phyloP scores from a whole-genome alignment of 2,888 invertebrate species.

The Amphiduros pacificus region DNA sequence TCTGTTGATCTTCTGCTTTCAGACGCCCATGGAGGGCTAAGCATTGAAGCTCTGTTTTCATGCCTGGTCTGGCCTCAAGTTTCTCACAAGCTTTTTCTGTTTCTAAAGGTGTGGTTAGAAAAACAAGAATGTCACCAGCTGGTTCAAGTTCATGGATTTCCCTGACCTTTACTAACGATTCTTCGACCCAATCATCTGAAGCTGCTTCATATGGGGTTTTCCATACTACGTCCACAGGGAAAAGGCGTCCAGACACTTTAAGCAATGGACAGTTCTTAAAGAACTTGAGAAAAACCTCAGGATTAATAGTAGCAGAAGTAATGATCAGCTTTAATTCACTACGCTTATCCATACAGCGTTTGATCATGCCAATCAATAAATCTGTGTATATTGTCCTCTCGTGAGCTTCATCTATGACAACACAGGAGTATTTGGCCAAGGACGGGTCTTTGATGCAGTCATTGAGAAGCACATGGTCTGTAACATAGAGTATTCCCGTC shows the following conservation, averaged over 20 bases:
- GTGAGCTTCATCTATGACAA: constrained; percentile 60
- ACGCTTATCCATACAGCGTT: constrained; percentile 38
- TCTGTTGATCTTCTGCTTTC: constrained; percentile 49
- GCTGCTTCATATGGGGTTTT: constrained; percentile 17
- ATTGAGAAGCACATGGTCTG: constrained; percentile 55
- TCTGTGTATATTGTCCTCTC: constrained; percentile 58
- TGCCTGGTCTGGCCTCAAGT: constrained; percentile 5
- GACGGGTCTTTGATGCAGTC: constrained; percentile 45
- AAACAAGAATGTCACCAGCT: constrained; percentile 58
- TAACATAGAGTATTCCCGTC: constrained; percentile 52
- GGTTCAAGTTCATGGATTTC: constrained; percentile 41
- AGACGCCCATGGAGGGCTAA: constrained; percentile 51
- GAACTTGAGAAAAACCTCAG: constrained; percentile 48
- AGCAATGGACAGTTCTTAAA: constrained; percentile 48
- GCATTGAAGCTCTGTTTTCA: constrained; percentile 31
- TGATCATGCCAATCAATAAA: constrained; percentile 56
- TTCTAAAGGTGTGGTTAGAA: constrained; percentile 54
- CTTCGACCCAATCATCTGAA: constrained; percentile 33
- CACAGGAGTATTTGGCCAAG: constrained; percentile 37
- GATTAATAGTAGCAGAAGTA: constrained; percentile 59
- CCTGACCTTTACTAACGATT: constrained; percentile 44
- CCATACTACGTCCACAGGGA: constrained; percentile 54
- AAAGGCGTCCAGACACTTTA: constrained; percentile 51
- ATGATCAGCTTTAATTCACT: constrained; percentile 52
- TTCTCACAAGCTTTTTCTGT: constrained; percentile 45